These are phyloP conservation scores for Delia radicum DNA, from an alignment of 1,140 invertebrate genomes.

Conservation along the genomic window DNA sequence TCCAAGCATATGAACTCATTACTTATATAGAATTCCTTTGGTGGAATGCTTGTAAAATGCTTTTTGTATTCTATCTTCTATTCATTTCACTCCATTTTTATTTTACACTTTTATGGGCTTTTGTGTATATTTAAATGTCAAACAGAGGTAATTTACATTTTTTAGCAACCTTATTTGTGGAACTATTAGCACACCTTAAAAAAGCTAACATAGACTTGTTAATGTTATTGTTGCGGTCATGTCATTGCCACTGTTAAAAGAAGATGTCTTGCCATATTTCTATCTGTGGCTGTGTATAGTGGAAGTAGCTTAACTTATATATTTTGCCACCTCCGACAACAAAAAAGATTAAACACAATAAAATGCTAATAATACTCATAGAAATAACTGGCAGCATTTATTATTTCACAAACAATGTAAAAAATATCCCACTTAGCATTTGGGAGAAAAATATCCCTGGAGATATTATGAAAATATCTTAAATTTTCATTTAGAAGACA, in stretches of 20 bases:
- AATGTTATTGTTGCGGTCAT: constrained; percentile 20
- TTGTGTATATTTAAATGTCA: constrained; percentile 14
- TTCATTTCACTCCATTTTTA: not conserved
- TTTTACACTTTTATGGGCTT: not conserved
- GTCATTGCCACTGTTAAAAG: not conserved
- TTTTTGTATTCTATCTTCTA: not conserved
- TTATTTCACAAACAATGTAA: not conserved
- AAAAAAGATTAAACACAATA: not conserved
- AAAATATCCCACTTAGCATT: too few relatives aligned
- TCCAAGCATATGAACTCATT: not conserved
- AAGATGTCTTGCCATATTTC: not conserved
- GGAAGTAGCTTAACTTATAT: not conserved
- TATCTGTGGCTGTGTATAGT: not conserved
- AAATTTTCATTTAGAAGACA: too few relatives aligned
- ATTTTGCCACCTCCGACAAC: not conserved
- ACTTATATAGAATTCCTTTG: not conserved
- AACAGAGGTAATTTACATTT: constrained; percentile 21
- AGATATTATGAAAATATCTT: too few relatives aligned
- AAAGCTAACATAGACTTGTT: not conserved
- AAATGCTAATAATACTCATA: not conserved
- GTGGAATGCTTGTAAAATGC: not conserved
- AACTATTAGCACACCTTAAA: constrained; percentile 20
- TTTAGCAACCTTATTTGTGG: constrained; percentile 20
- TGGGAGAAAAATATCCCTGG: too few relatives aligned
- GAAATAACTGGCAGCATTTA: not conserved